Evolutionary conservation across 2,888 invertebrate species (phyloP), one percentile per base, ranked within the genome.

Genomic region (Brachypalpus laphriformis): DNA sequence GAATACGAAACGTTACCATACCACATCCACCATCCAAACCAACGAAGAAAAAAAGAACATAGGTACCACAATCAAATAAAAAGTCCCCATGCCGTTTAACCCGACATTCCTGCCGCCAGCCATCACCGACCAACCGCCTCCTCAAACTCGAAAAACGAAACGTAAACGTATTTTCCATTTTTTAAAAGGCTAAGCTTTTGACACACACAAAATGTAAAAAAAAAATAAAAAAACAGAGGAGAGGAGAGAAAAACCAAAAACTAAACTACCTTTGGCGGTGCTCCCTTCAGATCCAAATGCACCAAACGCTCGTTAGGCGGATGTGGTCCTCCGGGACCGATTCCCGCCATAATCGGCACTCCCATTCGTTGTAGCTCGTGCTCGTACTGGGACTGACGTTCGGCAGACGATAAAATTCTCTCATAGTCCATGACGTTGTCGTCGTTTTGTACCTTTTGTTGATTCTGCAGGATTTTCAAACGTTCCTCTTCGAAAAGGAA

Each of bases 211-310:
- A 16, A 40, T 11, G 9, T 14, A 3, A 34, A 4, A 1, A 4
- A 7, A 57, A 28, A 66, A 57, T 14, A 3, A 34, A 4, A 1
- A 4, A 7, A 57, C 28, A 66, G 49, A 74, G 28, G 14, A 63
- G 40, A 65, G 47, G 14, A 8, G 2, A 7, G 8, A 54, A 54
- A n/a, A 56, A 22, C 8, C n/a, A 40, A 70, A 20, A 47, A 57
- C 34, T 16, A 66, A 31, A 37, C 42, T 34, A 92, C 90, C 88
- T 94, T 94, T 9, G 95, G 95, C 20, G 96, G 95, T 1, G 96
- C 96, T 28, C 96, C 96, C 91, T 96, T 96, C 45, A 96, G 91
- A 90, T 96, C 96, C 76, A 96, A 93, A 90, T 96, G 96, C 16
- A 96, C 94, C 54, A 96, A 90, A 37, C 94, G 92, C 51, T 93